These are phyloP conservation scores for Leguminivora glycinivorella DNA, from an alignment of 1,140 invertebrate species.

Conservation along the genomic window DNA sequence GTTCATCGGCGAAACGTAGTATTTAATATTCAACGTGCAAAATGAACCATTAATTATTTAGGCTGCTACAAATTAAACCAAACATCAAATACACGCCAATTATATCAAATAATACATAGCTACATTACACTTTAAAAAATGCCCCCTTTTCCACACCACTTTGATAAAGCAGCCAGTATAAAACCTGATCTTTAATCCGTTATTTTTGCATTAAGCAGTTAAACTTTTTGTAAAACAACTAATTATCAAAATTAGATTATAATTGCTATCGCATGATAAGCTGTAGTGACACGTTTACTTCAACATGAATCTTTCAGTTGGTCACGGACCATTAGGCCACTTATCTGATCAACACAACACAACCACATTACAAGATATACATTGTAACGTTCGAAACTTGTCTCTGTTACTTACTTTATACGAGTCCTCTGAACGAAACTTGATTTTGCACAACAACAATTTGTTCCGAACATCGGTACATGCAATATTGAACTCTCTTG, in stretches of 20 bases:
- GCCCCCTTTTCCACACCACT: no score
- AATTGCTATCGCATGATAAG: not conserved
- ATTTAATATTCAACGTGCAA: no score
- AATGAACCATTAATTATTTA: no score
- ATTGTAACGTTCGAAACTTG: not conserved
- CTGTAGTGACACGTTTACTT: not conserved
- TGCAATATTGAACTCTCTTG: not conserved
- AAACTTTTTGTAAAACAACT: not conserved
- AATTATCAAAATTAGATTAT: constrained; percentile 1
- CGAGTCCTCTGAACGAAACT: not conserved
- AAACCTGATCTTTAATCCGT: not conserved
- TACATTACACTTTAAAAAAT: no score
- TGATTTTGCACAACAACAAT: not conserved
- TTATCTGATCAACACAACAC: constrained; percentile 2
- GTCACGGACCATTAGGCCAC: not conserved
- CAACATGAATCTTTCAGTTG: not conserved
- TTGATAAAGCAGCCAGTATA: not conserved
- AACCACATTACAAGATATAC: not conserved
- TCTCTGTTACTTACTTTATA: not conserved
- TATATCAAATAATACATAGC: no score
- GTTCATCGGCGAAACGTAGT: no score
- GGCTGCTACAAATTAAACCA: no score
- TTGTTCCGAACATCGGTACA: not conserved
- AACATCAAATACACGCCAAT: no score
- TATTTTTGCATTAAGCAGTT: not conserved